Evolutionary conservation across 2,888 invertebrate species (phyloP).

Genomic region (Operophtera brumata): DNA sequence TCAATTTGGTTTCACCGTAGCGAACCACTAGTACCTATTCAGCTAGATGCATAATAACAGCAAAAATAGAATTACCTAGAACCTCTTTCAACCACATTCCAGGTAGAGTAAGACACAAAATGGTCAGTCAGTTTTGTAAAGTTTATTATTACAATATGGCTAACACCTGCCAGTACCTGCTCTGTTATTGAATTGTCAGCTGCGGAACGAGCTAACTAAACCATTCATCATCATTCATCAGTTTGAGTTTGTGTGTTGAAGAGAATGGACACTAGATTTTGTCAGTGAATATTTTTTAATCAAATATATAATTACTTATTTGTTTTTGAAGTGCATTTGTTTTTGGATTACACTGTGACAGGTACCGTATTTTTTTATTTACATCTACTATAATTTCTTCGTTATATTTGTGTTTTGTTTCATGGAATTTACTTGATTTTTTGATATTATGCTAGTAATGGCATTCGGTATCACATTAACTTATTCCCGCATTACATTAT

Average conservation of each 20-base stretch:
- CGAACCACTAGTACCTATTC: no score
- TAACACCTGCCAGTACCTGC: constrained; percentile 29
- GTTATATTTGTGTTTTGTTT: background rate
- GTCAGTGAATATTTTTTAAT: constrained; percentile 13
- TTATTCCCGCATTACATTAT: no score
- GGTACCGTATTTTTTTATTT: constrained; percentile 21
- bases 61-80: constrained; percentile 29
- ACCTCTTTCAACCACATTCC: constrained; percentile 18
- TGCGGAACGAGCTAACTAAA: constrained; percentile 8
- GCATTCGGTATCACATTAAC: no score
- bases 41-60: constrained; percentile 10
- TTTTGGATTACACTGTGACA: constrained; percentile 22
- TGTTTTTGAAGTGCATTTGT: constrained; percentile 12
- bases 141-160: constrained; percentile 32
- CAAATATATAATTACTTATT: constrained; percentile 7
- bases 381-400: background rate
- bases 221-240: constrained; percentile 12
- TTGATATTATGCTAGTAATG: no score
- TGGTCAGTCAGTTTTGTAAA: constrained; percentile 12
- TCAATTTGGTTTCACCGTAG: no score
- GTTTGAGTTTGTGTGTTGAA: constrained; percentile 23
- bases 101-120: constrained; percentile 23
- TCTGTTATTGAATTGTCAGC: constrained; percentile 26
- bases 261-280: constrained; percentile 18
- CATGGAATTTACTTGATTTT: no score